Percentiles rank a stretch among this genome's conserved stretches.
phyloP scores from a whole-genome alignment of 2,888 invertebrate genomes.

The Antheraea yamamai region DNA sequence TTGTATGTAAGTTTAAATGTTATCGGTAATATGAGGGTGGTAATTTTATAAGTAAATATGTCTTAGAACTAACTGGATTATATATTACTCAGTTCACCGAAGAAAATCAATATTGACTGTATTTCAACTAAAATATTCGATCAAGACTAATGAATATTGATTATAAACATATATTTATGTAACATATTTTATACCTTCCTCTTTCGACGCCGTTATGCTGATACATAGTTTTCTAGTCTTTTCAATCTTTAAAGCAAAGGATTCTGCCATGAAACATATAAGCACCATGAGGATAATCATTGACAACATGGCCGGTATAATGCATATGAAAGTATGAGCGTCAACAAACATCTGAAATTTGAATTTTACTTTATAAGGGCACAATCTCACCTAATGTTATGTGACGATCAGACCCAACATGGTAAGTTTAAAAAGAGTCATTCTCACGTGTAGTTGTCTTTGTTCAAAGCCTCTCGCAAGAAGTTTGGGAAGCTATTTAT shows the following conservation, averaged over 20 bases:
- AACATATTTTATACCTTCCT: constrained; percentile 6
- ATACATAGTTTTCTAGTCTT: constrained; percentile 12
- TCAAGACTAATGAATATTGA: background rate
- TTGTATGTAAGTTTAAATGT: background rate
- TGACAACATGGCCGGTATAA: constrained; percentile 4
- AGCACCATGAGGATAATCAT: constrained; percentile 10
- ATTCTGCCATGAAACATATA: constrained; percentile 12
- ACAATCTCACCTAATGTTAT: too few relatives aligned
- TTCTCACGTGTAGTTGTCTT: too few relatives aligned
- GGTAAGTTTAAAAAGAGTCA: too few relatives aligned
- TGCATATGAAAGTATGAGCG: constrained; percentile 8
- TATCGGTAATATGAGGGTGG: background rate
- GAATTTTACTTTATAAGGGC: background rate
- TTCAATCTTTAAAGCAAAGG: background rate
- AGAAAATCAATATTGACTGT: background rate
- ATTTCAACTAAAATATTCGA: background rate
- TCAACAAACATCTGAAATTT: constrained; percentile 6
- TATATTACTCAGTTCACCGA: background rate
- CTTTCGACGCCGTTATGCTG: background rate
- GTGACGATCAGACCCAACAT: too few relatives aligned
- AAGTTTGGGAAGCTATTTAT: too few relatives aligned
- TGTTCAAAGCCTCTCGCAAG: too few relatives aligned
- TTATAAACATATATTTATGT: background rate
- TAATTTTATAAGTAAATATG: background rate
- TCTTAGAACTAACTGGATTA: background rate